phyloP scores from a whole-genome alignment of 2,113 vertebrate genomes.

The Penelope pileata region DNA sequence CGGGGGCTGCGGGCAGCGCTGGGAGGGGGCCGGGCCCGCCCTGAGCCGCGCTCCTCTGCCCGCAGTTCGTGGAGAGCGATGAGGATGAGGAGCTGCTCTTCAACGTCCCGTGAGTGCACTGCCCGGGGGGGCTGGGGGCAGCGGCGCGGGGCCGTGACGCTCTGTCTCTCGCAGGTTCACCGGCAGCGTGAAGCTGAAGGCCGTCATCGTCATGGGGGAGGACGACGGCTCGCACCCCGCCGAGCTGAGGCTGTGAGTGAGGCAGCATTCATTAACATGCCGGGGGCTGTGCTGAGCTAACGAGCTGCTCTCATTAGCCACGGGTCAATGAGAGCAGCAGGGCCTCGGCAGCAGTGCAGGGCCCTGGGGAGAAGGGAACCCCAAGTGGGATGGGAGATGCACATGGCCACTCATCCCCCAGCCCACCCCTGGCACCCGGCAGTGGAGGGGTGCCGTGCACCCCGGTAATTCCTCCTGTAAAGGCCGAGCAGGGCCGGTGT shows the following conservation, averaged over 20 bases:
- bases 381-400: not conserved
- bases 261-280: too few species aligned
- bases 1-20: too few species aligned
- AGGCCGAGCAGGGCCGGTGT: not conserved
- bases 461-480: too few species aligned
- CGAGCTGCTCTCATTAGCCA: not conserved
- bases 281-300: too few species aligned
- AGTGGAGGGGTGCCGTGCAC: not conserved
- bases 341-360: too few species aligned
- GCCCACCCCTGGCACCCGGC: too few species aligned
- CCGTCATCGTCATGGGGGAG: too few species aligned
- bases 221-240: slow-evolving; percentile 71
- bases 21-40: not conserved
- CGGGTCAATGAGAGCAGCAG: not conserved
- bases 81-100: slow-evolving; percentile 95
- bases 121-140: not conserved
- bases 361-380: not conserved
- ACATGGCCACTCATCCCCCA: not conserved
- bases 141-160: too few species aligned
- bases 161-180: too few species aligned
- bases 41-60: not conserved
- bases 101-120: slow-evolving; percentile 92
- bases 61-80: slow-evolving; percentile 94
- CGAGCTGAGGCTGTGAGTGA: slow-evolving; percentile 90
- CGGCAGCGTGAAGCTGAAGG: too few species aligned